A percentile compares a stretch with the other conserved stretches of the same genome.
Conservation (phyloP, 2,888 invertebrate species). For the Aricia artaxerxes region DNA sequence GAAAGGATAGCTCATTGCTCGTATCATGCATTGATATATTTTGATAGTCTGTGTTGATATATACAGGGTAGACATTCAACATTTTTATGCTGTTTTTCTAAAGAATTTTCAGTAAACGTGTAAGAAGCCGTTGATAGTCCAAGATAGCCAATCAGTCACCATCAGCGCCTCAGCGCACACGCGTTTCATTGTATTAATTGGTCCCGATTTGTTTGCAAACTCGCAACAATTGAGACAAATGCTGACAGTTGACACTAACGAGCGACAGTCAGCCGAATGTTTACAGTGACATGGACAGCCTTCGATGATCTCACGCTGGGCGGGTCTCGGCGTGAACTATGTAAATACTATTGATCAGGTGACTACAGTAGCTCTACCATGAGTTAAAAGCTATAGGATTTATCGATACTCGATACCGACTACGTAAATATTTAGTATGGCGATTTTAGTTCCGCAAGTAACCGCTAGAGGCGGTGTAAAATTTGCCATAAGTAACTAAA, state of each 20-base stretch:
- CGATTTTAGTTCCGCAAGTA: too few relatives aligned
- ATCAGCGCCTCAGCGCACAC: conserved; percentile 36
- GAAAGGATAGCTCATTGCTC: not conserved
- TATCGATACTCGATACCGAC: too few relatives aligned
- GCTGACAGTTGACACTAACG: conserved; percentile 52
- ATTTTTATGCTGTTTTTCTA: not conserved
- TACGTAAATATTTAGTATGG: too few relatives aligned
- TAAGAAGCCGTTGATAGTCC: not conserved
- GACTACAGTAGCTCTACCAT: not conserved
- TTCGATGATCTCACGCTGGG: conserved; percentile 52
- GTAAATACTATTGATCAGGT: not conserved
- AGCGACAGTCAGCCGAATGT: conserved; percentile 55
- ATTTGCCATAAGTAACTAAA: too few relatives aligned
- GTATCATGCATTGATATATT: not conserved
- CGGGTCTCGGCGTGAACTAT: not conserved
- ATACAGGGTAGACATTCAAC: too few relatives aligned
- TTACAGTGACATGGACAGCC: conserved; percentile 42
- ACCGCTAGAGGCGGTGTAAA: too few relatives aligned
- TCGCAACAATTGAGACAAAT: conserved; percentile 54
- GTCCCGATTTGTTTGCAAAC: conserved; percentile 23
- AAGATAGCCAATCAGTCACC: not conserved
- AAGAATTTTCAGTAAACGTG: not conserved
- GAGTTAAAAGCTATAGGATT: too few relatives aligned
- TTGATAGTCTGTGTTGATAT: too few relatives aligned
- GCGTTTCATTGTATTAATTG: conserved; percentile 35